These are phyloP conservation scores for Cepphus grylle DNA, from an alignment of 2,113 vertebrate genomes.

Conservation along the genomic window DNA sequence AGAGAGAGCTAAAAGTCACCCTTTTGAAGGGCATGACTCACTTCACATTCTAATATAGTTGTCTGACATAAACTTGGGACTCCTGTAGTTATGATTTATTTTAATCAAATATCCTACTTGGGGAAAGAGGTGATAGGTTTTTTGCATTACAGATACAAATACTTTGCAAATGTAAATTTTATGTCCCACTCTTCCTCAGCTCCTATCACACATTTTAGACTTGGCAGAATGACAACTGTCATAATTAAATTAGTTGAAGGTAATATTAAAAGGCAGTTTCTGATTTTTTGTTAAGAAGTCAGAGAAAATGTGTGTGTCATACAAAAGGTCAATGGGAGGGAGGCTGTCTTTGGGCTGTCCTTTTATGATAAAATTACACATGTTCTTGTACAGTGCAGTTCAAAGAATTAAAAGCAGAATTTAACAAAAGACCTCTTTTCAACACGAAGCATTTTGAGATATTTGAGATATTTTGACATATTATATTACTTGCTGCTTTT, in stretches of 20 bases:
- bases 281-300: neutral
- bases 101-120: conserved; percentile 20
- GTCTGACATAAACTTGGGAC: conserved; percentile 31
- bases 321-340: neutral
- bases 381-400: neutral
- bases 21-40: conserved; percentile 47
- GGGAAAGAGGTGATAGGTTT: conserved; percentile 20
- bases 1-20: neutral
- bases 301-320: neutral
- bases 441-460: neutral
- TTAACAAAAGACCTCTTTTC: neutral
- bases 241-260: neutral
- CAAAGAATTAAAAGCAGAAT: conserved; percentile 24
- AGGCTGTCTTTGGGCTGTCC: neutral
- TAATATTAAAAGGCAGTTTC: neutral
- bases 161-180: conserved; percentile 30
- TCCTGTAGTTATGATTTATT: conserved; percentile 33
- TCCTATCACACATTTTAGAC: neutral
- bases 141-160: conserved; percentile 20
- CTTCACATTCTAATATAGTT: conserved; percentile 22
- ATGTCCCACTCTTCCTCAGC: neutral
- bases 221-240: conserved; percentile 30
- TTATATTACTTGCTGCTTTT: neutral
- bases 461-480: neutral
- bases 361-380: neutral